Evolutionary conservation across 2,888 invertebrate species (phyloP).

Genomic region (Malachius bipustulatus): DNA sequence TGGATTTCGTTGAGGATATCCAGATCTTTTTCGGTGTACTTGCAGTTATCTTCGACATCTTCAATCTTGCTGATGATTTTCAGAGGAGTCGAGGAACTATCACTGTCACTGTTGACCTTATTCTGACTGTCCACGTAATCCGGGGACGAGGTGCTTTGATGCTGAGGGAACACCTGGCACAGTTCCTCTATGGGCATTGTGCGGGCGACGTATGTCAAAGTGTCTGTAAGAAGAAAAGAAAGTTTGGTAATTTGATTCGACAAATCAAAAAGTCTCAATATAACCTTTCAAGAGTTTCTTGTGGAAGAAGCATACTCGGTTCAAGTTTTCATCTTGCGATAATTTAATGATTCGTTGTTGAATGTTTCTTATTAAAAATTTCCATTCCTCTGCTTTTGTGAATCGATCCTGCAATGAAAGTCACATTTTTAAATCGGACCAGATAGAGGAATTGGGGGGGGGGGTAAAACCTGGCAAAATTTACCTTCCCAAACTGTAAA

Average conservation of each 20-base stretch:
- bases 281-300: conserved; percentile 34
- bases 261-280: conserved; percentile 2
- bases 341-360: conserved; percentile 34
- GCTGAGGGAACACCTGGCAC: conserved; percentile 36
- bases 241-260: not conserved
- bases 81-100: not conserved
- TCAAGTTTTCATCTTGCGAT: conserved; percentile 27
- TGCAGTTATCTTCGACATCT: conserved; percentile 16
- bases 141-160: conserved; percentile 26
- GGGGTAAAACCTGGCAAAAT: conserved; percentile 9
- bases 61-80: conserved; percentile 5
- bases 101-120: conserved; percentile 8
- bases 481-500: conserved; percentile 54
- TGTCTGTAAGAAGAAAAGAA: conserved; percentile 32
- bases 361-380: conserved; percentile 33
- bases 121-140: conserved; percentile 10
- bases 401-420: conserved; percentile 33
- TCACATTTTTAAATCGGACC: not conserved
- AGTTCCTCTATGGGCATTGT: conserved; percentile 36
- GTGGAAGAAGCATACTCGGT: conserved; percentile 32
- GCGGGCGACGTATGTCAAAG: conserved; percentile 37
- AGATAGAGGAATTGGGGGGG: too few species aligned
- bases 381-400: conserved; percentile 36
- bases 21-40: conserved; percentile 21
- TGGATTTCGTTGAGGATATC: conserved; percentile 35